Evolutionary conservation across 2,888 invertebrate species (phyloP).

Genomic region (Phorcus lineatus): DNA sequence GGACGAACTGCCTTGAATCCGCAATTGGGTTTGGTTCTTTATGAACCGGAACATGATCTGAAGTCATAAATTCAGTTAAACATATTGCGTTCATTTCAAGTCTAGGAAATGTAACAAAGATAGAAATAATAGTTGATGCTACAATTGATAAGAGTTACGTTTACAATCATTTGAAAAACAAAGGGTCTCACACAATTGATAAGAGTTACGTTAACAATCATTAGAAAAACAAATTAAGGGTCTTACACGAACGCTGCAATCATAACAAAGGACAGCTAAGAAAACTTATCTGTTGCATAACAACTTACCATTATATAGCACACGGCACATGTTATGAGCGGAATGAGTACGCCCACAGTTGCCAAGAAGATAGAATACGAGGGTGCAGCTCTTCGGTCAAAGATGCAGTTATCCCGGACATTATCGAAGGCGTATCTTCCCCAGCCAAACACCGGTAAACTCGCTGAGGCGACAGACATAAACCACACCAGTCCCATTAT

Average conservation of each 20-base stretch:
- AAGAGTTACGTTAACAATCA: too few species aligned
- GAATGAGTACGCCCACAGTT: background rate
- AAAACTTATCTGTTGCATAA: too few species aligned
- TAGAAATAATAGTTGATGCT: too few species aligned
- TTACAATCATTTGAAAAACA: too few species aligned
- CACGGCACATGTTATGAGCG: background rate
- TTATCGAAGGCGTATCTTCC: conserved; percentile 23
- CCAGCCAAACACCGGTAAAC: conserved; percentile 26
- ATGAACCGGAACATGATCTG: conserved; percentile 22
- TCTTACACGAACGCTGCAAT: too few species aligned
- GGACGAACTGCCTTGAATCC: background rate
- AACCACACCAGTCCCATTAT: background rate
- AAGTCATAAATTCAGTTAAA: background rate
- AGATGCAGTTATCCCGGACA: conserved; percentile 25
- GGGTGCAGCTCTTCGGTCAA: conserved; percentile 16
- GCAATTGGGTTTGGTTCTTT: background rate
- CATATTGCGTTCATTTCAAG: too few species aligned
- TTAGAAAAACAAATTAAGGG: too few species aligned
- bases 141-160: too few species aligned
- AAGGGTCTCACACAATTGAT: too few species aligned
- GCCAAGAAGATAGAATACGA: conserved; percentile 23
- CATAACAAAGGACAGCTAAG: too few species aligned
- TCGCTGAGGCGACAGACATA: conserved; percentile 1
- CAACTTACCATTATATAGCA: background rate
- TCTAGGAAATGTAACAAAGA: too few species aligned